phyloP scores from a whole-genome alignment of 2,888 invertebrate genomes.

The Hirtodrosophila trivittata region DNA sequence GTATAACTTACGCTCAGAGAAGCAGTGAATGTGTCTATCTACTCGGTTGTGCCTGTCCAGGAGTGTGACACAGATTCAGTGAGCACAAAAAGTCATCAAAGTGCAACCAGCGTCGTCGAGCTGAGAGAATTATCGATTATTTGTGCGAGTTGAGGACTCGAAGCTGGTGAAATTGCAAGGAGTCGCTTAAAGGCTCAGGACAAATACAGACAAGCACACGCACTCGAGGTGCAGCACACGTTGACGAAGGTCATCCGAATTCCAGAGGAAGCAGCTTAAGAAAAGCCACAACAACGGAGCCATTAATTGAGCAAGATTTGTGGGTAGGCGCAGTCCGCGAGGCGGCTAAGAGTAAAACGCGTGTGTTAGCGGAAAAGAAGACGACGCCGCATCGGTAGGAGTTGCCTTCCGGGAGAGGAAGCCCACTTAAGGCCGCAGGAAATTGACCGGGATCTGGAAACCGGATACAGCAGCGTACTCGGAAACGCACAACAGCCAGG shows the following conservation, averaged over 20 bases:
- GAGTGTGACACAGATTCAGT: constrained; percentile 39
- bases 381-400: constrained; percentile 83
- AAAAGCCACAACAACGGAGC: constrained; percentile 84
- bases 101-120: constrained; percentile 17
- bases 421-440: not conserved
- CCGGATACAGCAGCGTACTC: constrained; percentile 1
- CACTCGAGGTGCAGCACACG: not conserved
- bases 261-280: constrained; percentile 55
- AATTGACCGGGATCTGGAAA: not conserved
- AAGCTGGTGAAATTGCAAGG: not conserved
- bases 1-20: not conserved
- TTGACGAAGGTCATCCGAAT: constrained; percentile 41
- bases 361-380: constrained; percentile 77
- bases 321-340: constrained; percentile 80
- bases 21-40: not conserved
- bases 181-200: not conserved
- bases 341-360: constrained; percentile 74
- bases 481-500: not conserved
- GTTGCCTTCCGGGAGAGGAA: not conserved
- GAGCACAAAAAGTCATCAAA: constrained; percentile 36
- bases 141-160: constrained; percentile 5
- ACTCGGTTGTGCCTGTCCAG: constrained; percentile 2
- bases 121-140: constrained; percentile 26
- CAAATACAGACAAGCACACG: not conserved
- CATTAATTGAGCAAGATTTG: constrained; percentile 77